phyloP scores from a whole-genome alignment of 2,888 invertebrate genomes.

The Andrena praecox region DNA sequence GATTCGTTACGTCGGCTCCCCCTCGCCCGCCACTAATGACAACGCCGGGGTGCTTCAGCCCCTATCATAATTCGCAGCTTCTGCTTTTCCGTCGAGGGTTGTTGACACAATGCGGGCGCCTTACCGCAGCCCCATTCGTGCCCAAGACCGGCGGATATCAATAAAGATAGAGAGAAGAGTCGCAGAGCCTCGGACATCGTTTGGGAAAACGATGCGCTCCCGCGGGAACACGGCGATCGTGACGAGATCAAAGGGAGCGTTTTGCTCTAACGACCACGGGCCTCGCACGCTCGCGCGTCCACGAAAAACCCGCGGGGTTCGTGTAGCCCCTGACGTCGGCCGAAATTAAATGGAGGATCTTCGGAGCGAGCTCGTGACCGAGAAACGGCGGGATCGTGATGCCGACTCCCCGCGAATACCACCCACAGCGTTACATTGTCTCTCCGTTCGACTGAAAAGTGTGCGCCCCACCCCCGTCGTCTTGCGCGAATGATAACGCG shows the following conservation, averaged over 20 bases:
- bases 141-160: conserved; percentile 77
- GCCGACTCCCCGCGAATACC: conserved; percentile 23
- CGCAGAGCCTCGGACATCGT: conserved; percentile 59
- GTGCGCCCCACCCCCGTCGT: too few relatives aligned
- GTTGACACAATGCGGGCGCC: conserved; percentile 83
- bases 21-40: conserved; percentile 76
- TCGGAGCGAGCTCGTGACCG: conserved; percentile 31
- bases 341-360: conserved; percentile 66
- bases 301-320: conserved; percentile 58
- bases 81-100: conserved; percentile 80
- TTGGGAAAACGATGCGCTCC: conserved; percentile 51
- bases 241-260: conserved; percentile 83
- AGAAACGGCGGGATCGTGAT: conserved; percentile 42
- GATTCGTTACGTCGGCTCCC: conserved; percentile 50
- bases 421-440: conserved; percentile 41
- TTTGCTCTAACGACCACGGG: conserved; percentile 79
- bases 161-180: conserved; percentile 70
- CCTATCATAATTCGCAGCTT: conserved; percentile 84
- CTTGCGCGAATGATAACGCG: conserved; percentile 10
- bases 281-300: conserved; percentile 58
- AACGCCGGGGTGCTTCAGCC: conserved; percentile 78
- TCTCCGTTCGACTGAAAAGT: neutral
- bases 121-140: conserved; percentile 80
- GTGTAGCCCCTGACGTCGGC: conserved; percentile 31
- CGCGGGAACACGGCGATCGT: conserved; percentile 72